Evolutionary conservation across 2,797 vertebrate species (phyloP), one percentile per base, ranked within the genome.

Genomic region (Dipus sagitta): DNA sequence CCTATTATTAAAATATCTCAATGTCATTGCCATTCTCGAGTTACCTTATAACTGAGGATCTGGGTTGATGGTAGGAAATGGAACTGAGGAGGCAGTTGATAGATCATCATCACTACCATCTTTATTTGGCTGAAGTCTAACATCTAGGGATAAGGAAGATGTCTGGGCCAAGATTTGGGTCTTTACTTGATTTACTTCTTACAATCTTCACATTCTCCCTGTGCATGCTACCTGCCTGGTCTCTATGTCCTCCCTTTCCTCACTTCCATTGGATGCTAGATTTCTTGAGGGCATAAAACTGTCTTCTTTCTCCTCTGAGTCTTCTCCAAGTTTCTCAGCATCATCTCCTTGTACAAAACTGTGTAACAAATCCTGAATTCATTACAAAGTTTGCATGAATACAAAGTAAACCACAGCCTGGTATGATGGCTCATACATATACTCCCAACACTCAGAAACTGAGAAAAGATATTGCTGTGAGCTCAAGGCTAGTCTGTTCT

Each of bases 331-430:
- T 78, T 75, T 23, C 30, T 34, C 42, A 71, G n/a, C 18, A 70
- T 34, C 13, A 26, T 24, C 10, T 2, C 2, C 1, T 80, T 79
- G 30, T 28, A 67, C 20, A 76, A 18, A 77, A 74, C 26, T 81
- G 11, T 11, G 84, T 86, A 75, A 2, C 42, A 12, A 68, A 32
- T 82, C 9, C 21, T 71, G 81, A 18, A 23, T 71, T 21, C 74
- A 86, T 92, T 80, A 62, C 47, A 72, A 80, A 72, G 70, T 80
- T 81, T 94, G 4, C 2, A n/a, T 6, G 75, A 58, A 92, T 38
- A 6, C 77, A 71, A 74, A 60, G 10, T 28, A 88, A 93, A 81
- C 12, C 34, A 38, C 34, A 32, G 20, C 9, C 30, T 54, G 7
- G 13, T 54, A 11, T 24, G 13, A 23, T 52, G 30, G 7, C n/a